phyloP scores from a whole-genome alignment of 2,113 vertebrate genomes.

The Oostethus manadensis region DNA sequence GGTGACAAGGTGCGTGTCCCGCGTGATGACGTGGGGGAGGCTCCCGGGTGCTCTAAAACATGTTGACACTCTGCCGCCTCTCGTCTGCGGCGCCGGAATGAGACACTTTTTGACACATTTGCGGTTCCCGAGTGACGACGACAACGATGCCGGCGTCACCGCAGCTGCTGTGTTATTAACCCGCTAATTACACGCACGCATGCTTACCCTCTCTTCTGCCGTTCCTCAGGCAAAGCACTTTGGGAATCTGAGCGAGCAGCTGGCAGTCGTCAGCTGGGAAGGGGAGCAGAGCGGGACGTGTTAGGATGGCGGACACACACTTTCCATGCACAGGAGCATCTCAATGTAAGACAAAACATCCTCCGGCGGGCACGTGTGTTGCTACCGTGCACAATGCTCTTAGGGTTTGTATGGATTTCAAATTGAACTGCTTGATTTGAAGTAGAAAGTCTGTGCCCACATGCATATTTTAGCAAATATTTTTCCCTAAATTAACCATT shows the following conservation, averaged over 20 bases:
- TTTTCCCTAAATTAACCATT: not conserved
- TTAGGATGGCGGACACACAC: slow-evolving; percentile 35
- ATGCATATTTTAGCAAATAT: not conserved
- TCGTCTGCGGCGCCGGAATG: not conserved
- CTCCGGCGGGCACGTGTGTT: not conserved
- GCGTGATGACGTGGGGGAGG: no score
- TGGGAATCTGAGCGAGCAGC: slow-evolving; percentile 91
- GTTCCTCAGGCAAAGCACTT: slow-evolving; percentile 91
- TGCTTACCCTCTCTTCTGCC: slow-evolving; percentile 82
- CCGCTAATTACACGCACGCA: not conserved
- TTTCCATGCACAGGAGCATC: not conserved
- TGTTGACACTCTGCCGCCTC: no score
- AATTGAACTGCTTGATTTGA: no score
- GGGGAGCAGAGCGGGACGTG: slow-evolving; percentile 33
- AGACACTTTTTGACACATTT: not conserved
- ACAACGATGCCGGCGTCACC: not conserved
- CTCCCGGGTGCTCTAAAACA: no score
- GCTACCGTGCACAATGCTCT: not conserved
- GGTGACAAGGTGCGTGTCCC: no score
- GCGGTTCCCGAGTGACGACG: not conserved
- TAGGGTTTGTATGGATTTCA: no score
- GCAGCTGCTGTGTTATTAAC: not conserved
- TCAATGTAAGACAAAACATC: not conserved
- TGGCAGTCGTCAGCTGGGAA: slow-evolving; percentile 90
- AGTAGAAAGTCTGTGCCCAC: no score